Evolutionary conservation across 2,888 invertebrate genomes (phyloP).

Genomic region (Leptopilina myrica): DNA sequence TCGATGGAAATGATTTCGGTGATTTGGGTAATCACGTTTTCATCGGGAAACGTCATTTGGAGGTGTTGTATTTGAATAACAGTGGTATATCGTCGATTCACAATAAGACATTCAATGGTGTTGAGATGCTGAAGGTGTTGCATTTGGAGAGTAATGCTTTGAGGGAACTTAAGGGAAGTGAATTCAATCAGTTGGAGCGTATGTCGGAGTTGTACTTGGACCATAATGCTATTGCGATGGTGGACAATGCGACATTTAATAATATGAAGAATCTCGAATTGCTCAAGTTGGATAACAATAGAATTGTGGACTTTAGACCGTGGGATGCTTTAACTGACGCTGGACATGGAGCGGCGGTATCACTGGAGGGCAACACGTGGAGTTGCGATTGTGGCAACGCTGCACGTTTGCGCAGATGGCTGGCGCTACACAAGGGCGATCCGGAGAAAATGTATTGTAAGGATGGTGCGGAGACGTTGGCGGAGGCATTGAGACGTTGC

Average conservation of each 20-base stretch:
- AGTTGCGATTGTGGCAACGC: slow-evolving; percentile 88
- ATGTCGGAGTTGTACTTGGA: slow-evolving; percentile 87
- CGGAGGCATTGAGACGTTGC: slow-evolving; percentile 79
- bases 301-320: slow-evolving; percentile 86
- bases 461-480: slow-evolving; percentile 79
- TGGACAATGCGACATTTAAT: slow-evolving; percentile 87
- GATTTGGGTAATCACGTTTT: slow-evolving; percentile 90
- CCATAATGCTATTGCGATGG: slow-evolving; percentile 85
- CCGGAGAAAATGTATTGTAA: slow-evolving; percentile 84
- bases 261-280: slow-evolving; percentile 85
- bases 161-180: slow-evolving; percentile 85
- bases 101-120: slow-evolving; percentile 90
- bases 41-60: slow-evolving; percentile 89
- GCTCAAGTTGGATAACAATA: slow-evolving; percentile 86
- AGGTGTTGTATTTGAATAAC: slow-evolving; percentile 87
- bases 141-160: slow-evolving; percentile 88
- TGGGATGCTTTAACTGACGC: slow-evolving; percentile 81
- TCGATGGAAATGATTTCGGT: slow-evolving; percentile 89
- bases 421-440: slow-evolving; percentile 83
- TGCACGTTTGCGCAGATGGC: slow-evolving; percentile 84
- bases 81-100: slow-evolving; percentile 87
- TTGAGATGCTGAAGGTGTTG: slow-evolving; percentile 84
- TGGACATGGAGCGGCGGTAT: slow-evolving; percentile 81
- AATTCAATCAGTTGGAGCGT: slow-evolving; percentile 86
- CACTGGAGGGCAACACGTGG: slow-evolving; percentile 89